Evolutionary conservation across 2,888 invertebrate species (phyloP), one percentile per base, ranked within the genome.

Genomic region (Myopa testacea): DNA sequence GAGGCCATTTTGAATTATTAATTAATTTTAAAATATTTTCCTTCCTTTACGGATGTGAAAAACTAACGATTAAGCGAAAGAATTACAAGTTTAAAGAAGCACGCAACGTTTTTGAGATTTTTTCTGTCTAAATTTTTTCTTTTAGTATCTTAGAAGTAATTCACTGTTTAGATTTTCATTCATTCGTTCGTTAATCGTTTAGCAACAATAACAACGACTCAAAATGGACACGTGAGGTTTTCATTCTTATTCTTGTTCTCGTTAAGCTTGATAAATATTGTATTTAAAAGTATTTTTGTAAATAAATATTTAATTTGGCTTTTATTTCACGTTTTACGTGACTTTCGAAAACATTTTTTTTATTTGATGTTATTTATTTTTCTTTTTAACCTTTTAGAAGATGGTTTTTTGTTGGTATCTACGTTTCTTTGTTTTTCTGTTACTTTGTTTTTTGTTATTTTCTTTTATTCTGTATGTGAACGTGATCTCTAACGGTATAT

Each of bases 1-100:
- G 74, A 62, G 70, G 70, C 69, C 67, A 71, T 70, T 55, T 14
- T 19, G 55, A 45, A 45, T 14, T 58, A 8, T 67, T 67, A 10
- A 5, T 60, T 12, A 45, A 10, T 4, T 60, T 40, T 58, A 52
- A 52, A 19, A 16, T 8, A 26, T 26, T 26, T 50, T 50, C 14
- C 50, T 50, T 14, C 14, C 50, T 50, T 50, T 50, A 14, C 50
- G 50, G 50, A 14, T 50, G 8, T 8, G 8, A 10, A 50, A 50
- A 50, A 50, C 8, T 50, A 50, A 14, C 50, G 14, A 50, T 50
- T 50, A 50, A 26, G 26, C 26, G 26, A 26, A 26, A 26, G 26
- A 26, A 26, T 26, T 26, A 26, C 26, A 26, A 26, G 26, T 26
- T 26, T 8, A 50, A 50, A 50, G 14, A 50, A 10, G 50, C 14